Evolutionary conservation across 2,888 invertebrate species (phyloP).

Genomic region (Aradus depressus): DNA sequence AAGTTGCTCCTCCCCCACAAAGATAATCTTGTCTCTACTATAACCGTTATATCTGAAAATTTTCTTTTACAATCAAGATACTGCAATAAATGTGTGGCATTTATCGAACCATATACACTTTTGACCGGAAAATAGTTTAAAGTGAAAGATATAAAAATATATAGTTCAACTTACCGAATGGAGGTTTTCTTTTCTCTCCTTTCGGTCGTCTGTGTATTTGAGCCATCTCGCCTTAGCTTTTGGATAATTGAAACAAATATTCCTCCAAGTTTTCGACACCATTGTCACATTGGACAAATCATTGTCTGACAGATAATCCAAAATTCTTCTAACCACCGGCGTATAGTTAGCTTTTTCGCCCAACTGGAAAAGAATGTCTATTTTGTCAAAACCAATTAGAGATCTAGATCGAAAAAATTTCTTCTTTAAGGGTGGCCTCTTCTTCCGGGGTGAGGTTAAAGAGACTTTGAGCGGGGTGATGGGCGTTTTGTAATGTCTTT

Average conservation of each 20-base stretch:
- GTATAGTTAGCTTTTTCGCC: slow-evolving; percentile 37
- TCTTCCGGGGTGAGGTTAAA: slow-evolving; percentile 10
- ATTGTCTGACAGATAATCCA: slow-evolving; percentile 35
- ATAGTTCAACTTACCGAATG: slow-evolving; percentile 25
- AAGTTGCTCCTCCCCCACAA: too few species aligned
- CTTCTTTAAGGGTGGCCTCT: slow-evolving; percentile 5
- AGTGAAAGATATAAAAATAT: neutral
- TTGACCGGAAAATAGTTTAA: too few species aligned
- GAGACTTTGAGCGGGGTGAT: slow-evolving; percentile 1
- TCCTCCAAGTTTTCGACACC: slow-evolving; percentile 38
- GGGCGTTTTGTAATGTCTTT: slow-evolving; percentile 11
- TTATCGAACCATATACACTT: too few species aligned
- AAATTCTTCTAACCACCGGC: slow-evolving; percentile 36
- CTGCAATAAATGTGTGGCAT: too few species aligned
- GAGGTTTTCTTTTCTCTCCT: slow-evolving; percentile 36
- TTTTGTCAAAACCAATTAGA: slow-evolving; percentile 16
- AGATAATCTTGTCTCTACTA: too few species aligned
- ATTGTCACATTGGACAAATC: slow-evolving; percentile 37
- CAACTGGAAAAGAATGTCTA: slow-evolving; percentile 32
- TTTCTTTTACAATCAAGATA: too few species aligned
- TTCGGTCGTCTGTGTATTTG: slow-evolving; percentile 33
- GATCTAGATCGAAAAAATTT: slow-evolving; percentile 2
- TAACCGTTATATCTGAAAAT: too few species aligned
- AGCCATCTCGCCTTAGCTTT: slow-evolving; percentile 34
- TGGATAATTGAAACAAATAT: slow-evolving; percentile 34